Evolutionary conservation across 1,140 invertebrate genomes (phyloP).

Genomic region (Drosophila funebris): DNA sequence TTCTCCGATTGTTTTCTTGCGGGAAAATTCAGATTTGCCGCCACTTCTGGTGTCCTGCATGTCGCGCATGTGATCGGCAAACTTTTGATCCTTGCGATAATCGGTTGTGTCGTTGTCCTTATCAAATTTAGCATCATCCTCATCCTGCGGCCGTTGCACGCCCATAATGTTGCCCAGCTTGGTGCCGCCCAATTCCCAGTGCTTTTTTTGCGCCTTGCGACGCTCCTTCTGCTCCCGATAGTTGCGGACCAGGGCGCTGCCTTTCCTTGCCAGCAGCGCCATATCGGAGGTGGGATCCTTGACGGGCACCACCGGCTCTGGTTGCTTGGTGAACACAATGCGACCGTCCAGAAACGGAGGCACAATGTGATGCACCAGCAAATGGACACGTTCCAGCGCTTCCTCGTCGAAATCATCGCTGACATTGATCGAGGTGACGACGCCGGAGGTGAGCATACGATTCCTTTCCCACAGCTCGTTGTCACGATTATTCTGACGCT

Average conservation of each 20-base stretch:
- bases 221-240: constrained; percentile 98
- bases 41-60: constrained; percentile 84
- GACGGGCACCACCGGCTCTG: constrained; percentile 95
- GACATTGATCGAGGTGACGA: constrained; percentile 94
- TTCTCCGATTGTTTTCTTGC: constrained; percentile 92
- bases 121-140: constrained; percentile 87
- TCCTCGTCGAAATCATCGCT: constrained; percentile 98
- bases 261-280: constrained; percentile 98
- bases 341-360: constrained; percentile 99
- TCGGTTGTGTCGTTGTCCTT: constrained; percentile 87
- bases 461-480: constrained; percentile 99
- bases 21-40: constrained; percentile 95
- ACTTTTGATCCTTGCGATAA: constrained; percentile 96
- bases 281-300: constrained; percentile 99
- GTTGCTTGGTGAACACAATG: constrained; percentile 99
- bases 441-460: constrained; percentile 98
- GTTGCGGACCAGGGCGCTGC: constrained; percentile 93
- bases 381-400: constrained; percentile 94
- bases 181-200: constrained; percentile 99
- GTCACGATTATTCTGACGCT: constrained; percentile 97
- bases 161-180: constrained; percentile 99
- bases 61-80: constrained; percentile 96
- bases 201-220: constrained; percentile 98
- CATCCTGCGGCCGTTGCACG: constrained; percentile 92
- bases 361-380: constrained; percentile 99